phyloP scores from a whole-genome alignment of 2,888 invertebrate species.

The Macrophya alboannulata region DNA sequence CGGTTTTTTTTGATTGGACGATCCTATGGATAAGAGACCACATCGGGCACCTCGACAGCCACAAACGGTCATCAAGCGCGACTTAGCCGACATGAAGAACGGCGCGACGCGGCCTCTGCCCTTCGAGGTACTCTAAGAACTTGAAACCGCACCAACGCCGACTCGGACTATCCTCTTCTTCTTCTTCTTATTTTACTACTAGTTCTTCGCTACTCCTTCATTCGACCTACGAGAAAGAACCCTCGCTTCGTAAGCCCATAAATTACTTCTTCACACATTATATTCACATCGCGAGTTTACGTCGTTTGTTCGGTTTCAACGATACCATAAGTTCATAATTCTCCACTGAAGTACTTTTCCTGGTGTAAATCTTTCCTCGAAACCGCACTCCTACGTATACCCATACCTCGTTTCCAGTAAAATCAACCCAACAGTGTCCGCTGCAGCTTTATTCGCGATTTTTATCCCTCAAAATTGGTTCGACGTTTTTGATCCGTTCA shows the following conservation, averaged over 20 bases:
- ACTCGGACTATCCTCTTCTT: slow-evolving; percentile 33
- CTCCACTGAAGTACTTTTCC: neutral
- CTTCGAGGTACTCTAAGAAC: slow-evolving; percentile 17
- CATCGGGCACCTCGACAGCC: slow-evolving; percentile 74
- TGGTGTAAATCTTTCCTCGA: neutral
- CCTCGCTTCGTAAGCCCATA: neutral
- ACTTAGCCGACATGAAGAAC: slow-evolving; percentile 72
- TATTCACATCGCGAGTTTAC: neutral
- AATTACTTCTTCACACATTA: neutral
- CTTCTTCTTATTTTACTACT: neutral
- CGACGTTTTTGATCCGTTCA: neutral
- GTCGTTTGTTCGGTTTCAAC: neutral
- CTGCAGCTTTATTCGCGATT: neutral
- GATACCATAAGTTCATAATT: neutral
- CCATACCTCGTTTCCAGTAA: neutral
- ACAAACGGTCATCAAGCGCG: slow-evolving; percentile 72
- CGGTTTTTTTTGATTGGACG: slow-evolving; percentile 78
- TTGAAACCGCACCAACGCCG: slow-evolving; percentile 21
- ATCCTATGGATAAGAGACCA: slow-evolving; percentile 78
- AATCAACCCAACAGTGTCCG: neutral
- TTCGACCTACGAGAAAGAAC: neutral
- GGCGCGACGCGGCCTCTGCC: slow-evolving; percentile 12
- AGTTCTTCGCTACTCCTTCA: neutral
- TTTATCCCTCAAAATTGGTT: neutral
- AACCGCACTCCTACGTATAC: neutral